Percentiles rank a stretch among this genome's conserved stretches.
phyloP scores from a whole-genome alignment of 2,797 vertebrate genomes.

The Sebastes hopkinsi region DNA sequence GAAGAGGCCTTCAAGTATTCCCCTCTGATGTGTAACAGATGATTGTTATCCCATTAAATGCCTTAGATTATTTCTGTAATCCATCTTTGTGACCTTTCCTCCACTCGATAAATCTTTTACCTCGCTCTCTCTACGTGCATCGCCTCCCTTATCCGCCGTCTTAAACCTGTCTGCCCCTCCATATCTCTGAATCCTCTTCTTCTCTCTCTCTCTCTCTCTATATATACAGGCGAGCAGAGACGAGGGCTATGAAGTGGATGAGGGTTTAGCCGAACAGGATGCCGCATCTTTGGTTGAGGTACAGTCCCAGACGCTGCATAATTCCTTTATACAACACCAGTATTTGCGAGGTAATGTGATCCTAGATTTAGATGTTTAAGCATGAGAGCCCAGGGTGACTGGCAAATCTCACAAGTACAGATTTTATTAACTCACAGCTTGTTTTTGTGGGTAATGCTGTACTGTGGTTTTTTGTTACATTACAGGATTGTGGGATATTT shows the following conservation, averaged over 20 bases:
- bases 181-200: neutral
- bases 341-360: slow-evolving; percentile 23
- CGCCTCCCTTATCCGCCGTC: neutral
- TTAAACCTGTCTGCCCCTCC: neutral
- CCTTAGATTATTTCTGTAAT: slow-evolving; percentile 32
- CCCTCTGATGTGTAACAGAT: slow-evolving; percentile 38
- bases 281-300: slow-evolving; percentile 91
- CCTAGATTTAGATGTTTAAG: neutral
- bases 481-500: slow-evolving; percentile 3
- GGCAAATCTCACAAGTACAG: slow-evolving; percentile 10
- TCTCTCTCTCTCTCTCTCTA: neutral
- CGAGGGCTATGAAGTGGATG: slow-evolving; percentile 87
- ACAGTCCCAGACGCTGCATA: slow-evolving; percentile 28
- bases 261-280: slow-evolving; percentile 87
- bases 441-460: neutral
- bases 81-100: slow-evolving; percentile 23
- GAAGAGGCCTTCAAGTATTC: slow-evolving; percentile 4
- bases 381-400: neutral
- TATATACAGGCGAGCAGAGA: slow-evolving; percentile 87
- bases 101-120: neutral
- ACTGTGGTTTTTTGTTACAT: neutral
- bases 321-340: neutral
- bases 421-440: neutral
- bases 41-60: slow-evolving; percentile 35
- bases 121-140: neutral